phyloP scores from a whole-genome alignment of 2,888 invertebrate species.

The Apamea anceps region DNA sequence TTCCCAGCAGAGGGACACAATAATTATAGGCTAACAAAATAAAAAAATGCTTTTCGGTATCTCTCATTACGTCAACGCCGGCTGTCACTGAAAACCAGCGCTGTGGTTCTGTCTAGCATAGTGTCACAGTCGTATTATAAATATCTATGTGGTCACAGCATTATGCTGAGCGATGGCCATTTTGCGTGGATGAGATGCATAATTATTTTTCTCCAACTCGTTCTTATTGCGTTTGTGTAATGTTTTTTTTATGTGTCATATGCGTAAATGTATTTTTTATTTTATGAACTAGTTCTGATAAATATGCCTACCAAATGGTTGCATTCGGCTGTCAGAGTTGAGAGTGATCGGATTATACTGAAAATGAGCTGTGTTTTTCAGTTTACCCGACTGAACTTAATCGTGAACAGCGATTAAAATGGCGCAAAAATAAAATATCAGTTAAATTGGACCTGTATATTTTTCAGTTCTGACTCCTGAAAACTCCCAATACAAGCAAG shows the following conservation, averaged over 20 bases:
- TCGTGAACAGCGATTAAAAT: constrained; percentile 10
- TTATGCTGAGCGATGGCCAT: no score
- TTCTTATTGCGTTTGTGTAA: background rate
- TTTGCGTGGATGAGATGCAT: no score
- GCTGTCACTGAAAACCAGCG: background rate
- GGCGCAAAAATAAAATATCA: constrained; percentile 23
- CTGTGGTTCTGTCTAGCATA: background rate
- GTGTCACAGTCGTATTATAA: no score
- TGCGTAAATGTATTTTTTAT: background rate
- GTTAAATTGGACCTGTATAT: constrained; percentile 22
- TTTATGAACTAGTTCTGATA: background rate
- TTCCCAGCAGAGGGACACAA: no score
- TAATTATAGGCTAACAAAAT: no score
- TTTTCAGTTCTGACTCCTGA: constrained; percentile 26
- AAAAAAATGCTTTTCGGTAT: background rate
- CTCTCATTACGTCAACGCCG: background rate
- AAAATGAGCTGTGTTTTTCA: constrained; percentile 2
- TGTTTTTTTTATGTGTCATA: background rate
- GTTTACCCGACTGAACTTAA: background rate
- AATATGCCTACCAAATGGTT: background rate
- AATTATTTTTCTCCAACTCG: background rate
- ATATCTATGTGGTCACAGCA: background rate
- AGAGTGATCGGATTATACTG: background rate
- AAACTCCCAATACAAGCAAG: constrained; percentile 45
- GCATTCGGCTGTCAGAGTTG: background rate